Base-by-base conservation (phyloP, 2,888 invertebrate genomes). In the Agrotis clavis region DNA sequence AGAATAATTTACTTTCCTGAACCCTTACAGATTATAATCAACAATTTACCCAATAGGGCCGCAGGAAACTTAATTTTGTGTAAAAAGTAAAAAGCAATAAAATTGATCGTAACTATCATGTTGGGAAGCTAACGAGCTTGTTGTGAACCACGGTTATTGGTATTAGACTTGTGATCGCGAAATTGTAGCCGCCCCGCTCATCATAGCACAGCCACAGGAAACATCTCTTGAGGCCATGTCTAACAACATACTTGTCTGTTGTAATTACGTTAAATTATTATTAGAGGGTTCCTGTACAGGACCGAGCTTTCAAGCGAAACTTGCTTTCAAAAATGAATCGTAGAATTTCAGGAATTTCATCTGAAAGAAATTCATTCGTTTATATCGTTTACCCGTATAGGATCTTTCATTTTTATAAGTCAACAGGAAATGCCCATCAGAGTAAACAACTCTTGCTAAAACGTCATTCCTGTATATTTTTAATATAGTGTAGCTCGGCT, bases 101-200 rank as follows among this genome's bases (percentile, higher is more conserved):
- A 93, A 92, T 92, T 90, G 91, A 88, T 89, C 88, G 86, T 93
- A 92, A 93, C 92, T 90, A 94, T 92, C 89, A 91, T 92, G 92
- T 90, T 84, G 92, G 89, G 85, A 91, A 92, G 89, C 91, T 93
- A 93, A 93, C 93, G 90, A 94, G 90, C 87, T 90, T 87, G 91
- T 92, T 91, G 87, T 87, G 86, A 86, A 82, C 85, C 79, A 81
- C 86, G 87, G 89, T 89, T 90, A 89, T 90, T 88, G 87, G 87
- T 86, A 86, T 86, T 87, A 87, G 85, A 84, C 82, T 84, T 84
- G 74, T 86, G 83, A 89, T 88, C 86, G 84, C 82, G 82, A 87
- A 88, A 86, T 86, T 85, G 87, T 83, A 66, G 79, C 82, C 82
- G 85, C 77, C 77, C 77, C 79, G 59, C 67, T 78, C 71, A 78